A percentile compares a stretch with the other conserved stretches of the same genome.
phyloP scores from a whole-genome alignment of 1,140 invertebrate species.

The Daktulosphaira vitifoliae region DNA sequence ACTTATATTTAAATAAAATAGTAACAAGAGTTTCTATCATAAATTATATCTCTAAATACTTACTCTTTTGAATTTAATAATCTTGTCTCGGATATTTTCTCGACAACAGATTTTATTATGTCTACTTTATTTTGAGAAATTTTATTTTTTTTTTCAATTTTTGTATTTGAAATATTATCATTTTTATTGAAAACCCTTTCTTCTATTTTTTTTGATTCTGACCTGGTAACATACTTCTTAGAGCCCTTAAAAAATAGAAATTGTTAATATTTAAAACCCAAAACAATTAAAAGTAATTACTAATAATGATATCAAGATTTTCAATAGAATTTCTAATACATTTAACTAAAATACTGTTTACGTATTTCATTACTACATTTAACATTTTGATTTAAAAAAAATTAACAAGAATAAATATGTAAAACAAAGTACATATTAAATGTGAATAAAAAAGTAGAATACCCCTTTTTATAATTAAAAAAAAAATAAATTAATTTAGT shows the following conservation, averaged over 20 bases:
- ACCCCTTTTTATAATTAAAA: no score
- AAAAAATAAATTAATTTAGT: no score
- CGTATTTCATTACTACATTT: no score
- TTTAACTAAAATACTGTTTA: not conserved
- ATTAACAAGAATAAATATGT: no score
- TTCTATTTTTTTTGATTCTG: not conserved
- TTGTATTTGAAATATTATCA: no score
- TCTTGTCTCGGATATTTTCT: not conserved
- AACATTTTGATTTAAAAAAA: no score
- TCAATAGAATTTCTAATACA: not conserved
- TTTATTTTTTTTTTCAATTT: not conserved
- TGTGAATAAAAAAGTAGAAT: no score
- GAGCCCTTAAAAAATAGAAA: not conserved
- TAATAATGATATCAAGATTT: not conserved
- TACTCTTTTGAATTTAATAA: not conserved
- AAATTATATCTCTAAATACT: no score
- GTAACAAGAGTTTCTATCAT: no score
- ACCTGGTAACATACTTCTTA: not conserved
- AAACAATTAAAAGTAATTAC: no score
- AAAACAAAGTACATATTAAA: no score
- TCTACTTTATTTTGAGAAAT: not conserved
- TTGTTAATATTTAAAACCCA: not conserved
- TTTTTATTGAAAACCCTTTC: not conserved
- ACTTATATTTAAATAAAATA: no score
- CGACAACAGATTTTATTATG: not conserved